Evolutionary conservation across 2,113 vertebrate genomes (phyloP), one percentile per base, ranked within the genome.

Genomic region (Willisornis vidua): DNA sequence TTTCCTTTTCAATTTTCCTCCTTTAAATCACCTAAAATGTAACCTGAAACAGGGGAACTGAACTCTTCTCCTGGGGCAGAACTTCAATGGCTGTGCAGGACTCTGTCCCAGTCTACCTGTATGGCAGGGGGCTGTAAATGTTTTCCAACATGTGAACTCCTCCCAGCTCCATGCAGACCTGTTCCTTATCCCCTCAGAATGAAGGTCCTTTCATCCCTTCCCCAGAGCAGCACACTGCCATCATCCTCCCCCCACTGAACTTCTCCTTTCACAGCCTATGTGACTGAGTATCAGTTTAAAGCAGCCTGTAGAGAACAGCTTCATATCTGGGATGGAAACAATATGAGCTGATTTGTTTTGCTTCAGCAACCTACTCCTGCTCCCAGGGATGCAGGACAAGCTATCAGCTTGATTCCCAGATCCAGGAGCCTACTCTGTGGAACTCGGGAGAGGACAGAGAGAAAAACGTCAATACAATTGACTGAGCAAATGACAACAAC

Each of bases 211-310:
- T 62, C 55, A 33, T 1, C 14, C 39, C 31, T 63, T 82, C 20
- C 39, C 43, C 22, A 26, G n/a, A 58, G 74, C 24, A 75, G n/a
- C 41, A 46, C 5, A 3, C 76, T 14, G 20, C 20, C 46, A 24
- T 12, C 1, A 0, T 29, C 19, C 45, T n/a, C n/a, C 39, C 73
- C 33, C 29, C 1, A 0, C 0, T 19, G 20, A 81, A 61, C 28
- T 67, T 41, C 51, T 87, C 26, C 55, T 86, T 85, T 81, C 70
- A 31, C 41, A 78, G 61, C 33, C 52, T 41, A 3, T 6, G 20
- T 45, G 68, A 48, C 76, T 24, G 10, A 73, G 2, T 2, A 74
- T 10, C 0, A 77, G 33, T 33, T 84, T 37, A 62, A 55, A 79
- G 49, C 41, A 81, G 45, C 28, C 75, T 6, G 9, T 6, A 51